Evolutionary conservation across 1,140 invertebrate genomes (phyloP).

Genomic region (Geopemphigus sp.): DNA sequence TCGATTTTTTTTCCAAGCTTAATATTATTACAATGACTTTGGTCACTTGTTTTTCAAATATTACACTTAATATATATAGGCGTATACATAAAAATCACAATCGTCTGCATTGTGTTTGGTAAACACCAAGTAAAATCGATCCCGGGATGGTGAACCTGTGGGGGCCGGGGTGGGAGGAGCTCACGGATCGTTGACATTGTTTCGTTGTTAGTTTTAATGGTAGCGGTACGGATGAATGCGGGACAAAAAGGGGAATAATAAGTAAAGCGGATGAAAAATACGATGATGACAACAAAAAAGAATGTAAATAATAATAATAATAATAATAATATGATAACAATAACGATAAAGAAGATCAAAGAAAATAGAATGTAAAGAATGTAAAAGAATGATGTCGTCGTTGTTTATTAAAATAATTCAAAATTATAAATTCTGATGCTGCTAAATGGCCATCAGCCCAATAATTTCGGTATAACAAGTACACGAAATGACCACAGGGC

Average conservation of each 20-base stretch:
- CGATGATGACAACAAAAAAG: background rate
- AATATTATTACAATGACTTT: background rate
- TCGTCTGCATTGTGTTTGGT: slow-evolving; percentile 2
- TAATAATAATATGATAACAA: slow-evolving; percentile 1
- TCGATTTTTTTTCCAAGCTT: background rate
- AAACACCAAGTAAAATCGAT: slow-evolving; percentile 41
- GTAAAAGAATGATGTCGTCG: no score
- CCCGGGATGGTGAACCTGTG: slow-evolving; percentile 9
- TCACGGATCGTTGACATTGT: slow-evolving; percentile 46
- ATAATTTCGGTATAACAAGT: no score
- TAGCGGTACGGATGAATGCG: background rate
- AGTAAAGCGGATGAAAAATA: slow-evolving; percentile 24
- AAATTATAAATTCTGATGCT: no score
- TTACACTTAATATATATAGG: no score
- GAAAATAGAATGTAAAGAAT: no score
- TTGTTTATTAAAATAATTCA: no score
- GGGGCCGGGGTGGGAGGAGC: slow-evolving; percentile 37
- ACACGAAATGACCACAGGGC: no score
- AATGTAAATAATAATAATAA: slow-evolving; percentile 4
- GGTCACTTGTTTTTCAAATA: background rate
- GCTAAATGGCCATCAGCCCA: no score
- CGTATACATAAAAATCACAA: background rate
- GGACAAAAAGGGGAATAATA: slow-evolving; percentile 12
- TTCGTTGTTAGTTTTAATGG: slow-evolving; percentile 30
- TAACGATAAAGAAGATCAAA: background rate